Base-by-base conservation (phyloP, 2,797 vertebrate genomes). In the Falco naumanni region DNA sequence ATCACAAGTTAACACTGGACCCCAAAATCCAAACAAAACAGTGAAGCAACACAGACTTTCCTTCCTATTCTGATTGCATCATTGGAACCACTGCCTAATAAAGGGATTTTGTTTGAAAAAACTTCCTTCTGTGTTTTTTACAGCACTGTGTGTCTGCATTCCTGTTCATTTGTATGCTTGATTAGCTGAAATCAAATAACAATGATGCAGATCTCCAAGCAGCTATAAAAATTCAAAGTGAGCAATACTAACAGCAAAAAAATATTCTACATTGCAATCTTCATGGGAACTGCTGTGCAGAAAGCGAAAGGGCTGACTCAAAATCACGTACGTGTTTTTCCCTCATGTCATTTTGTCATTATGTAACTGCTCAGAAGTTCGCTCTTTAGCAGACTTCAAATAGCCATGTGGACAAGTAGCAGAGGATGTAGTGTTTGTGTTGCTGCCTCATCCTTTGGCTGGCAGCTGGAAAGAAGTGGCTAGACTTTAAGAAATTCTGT, bases 51-150 rank as follows among this genome's bases (percentile, higher is more conserved):
- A 90, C 87, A 96, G 90, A 80, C 94, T 79, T 96, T 96, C 89
- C 92, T 97, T 96, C 95, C 95, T 95, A 75, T 96, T 84, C 89
- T 86, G 92, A 95, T 91, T 96, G 63, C 90, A 90, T 94, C 95
- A 89, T 43, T 91, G 81, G 59, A 77, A 74, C 89, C 57, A 39
- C 54, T 82, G 63, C 78, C 82, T 79, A 93, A 95, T 77, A 95
- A 82, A 92, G 43, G 60, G 86, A 94, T 79, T 95, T 89, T 60
- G 85, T 88, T 96, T 91, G 54, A 78, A 91, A 93, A 88, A 76
- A 82, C 94, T 96, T 97, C 79, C 87, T 94, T 91, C 69, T 82
- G 26, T 96, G 61, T 86, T 95, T 95, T 97, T 94, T 83, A 95
- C 90, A 56, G 59, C 79, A 54, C 71, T 94, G 54, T 80, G 83